Base-by-base conservation (phyloP, 2,888 invertebrate species). In the Pheosia tremula region DNA sequence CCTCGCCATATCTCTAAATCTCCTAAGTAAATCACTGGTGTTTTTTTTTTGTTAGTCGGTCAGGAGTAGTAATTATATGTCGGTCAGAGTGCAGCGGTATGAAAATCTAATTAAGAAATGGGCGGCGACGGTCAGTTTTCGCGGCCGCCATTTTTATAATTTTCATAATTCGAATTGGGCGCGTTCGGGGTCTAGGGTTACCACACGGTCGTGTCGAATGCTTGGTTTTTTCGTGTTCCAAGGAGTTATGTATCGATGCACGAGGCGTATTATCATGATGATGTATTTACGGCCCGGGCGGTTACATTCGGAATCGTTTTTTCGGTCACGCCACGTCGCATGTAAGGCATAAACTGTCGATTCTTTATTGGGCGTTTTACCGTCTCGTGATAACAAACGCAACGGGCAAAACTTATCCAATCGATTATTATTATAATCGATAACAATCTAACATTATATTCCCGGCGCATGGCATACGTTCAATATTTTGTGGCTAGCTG, bases 261-360 rank as follows among this genome's bases (percentile, higher is more conserved):
- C 82, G 83, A 79, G 79, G 82, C 78, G 84, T 87, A 89, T 89
- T 87, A 87, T 84, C 85, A 81, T 81, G 87, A 87, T 89, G 90
- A 89, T 90, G 89, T 90, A 91, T 91, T 91, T 89, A 91, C 84
- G 85, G 84, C 72, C 73, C 77, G 74, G 81, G 77, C 81, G 85
- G 86, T 86, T 83, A 87, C 87, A 87, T 89, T 89, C 80, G 80
- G 83, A 86, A 88, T 90, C 85, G 86, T 87, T 90, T 92, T 88
- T 89, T 89, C 86, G 87, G 93, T 92, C 93, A 93, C 92, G 93
- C 92, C 84, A 93, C 89, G 88, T 93, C 91, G 93, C 93, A 93
- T 93, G 93, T 82, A 82, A 85, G 81, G 83, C 77, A 85, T 83
- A 84, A 86, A 83, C 84, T 86, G 88, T 87, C 88, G 87, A 91